These are phyloP conservation scores for Gasteruption jaculator DNA, from an alignment of 2,888 invertebrate genomes.

Conservation along the genomic window DNA sequence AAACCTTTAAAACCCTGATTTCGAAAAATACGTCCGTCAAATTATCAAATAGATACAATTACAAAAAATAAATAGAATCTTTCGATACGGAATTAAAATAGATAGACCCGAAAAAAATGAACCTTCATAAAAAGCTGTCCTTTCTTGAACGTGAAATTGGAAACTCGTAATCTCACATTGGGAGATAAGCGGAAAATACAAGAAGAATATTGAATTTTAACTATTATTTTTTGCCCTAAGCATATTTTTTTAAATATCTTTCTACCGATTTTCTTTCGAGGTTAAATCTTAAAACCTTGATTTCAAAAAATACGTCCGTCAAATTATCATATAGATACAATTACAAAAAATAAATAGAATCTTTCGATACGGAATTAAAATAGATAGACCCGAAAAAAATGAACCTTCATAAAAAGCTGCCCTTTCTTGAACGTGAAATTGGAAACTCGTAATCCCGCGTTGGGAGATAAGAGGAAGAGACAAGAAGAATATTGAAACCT, in stretches of 20 bases:
- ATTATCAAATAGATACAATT: neutral
- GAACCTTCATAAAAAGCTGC: too few species aligned
- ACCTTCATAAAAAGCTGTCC: too few species aligned
- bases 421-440: neutral
- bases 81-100: neutral
- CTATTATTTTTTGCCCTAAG: too few species aligned
- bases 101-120: neutral
- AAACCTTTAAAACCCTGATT: too few species aligned
- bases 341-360: neutral
- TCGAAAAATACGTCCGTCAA: neutral
- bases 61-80: neutral
- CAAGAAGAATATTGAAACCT: neutral
- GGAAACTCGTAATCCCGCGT: neutral
- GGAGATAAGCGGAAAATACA: too few species aligned
- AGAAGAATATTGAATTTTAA: neutral
- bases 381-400: neutral
- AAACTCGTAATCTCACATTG: too few species aligned
- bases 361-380: neutral
- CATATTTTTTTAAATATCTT: too few species aligned
- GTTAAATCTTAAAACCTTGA: too few species aligned
- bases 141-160: neutral
- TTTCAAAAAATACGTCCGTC: too few species aligned
- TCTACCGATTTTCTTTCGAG: too few species aligned
- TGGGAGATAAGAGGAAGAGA: too few species aligned
- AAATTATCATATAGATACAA: conserved; percentile 1